Percentiles rank a stretch among this genome's conserved stretches.
These are phyloP conservation scores for Drosophila pruinosa DNA, from an alignment of 1,140 invertebrate genomes.

Conservation along the genomic window DNA sequence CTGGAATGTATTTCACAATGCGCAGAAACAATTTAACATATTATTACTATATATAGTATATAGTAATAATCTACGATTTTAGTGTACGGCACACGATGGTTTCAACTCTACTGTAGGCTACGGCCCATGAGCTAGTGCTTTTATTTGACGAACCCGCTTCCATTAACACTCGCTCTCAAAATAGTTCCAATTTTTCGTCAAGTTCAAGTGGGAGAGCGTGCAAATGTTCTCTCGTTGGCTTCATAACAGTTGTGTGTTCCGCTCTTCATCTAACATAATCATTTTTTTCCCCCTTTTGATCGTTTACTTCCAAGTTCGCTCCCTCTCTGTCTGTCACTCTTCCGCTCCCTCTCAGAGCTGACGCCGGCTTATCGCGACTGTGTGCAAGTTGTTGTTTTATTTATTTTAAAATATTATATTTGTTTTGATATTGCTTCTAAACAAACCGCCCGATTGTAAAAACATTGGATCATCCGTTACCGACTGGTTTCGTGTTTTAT, in stretches of 20 bases:
- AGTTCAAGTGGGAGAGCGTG: constrained; percentile 22
- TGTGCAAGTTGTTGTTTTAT: background rate
- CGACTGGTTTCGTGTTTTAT: background rate
- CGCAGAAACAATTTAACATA: background rate
- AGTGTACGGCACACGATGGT: constrained; percentile 19
- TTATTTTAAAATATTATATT: background rate
- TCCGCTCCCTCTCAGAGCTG: background rate
- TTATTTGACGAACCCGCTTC: constrained; percentile 24
- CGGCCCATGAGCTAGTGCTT: background rate
- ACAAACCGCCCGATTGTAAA: constrained; percentile 5
- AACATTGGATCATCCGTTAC: background rate
- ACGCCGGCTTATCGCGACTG: constrained; percentile 19
- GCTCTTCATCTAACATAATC: constrained; percentile 3
- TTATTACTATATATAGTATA: background rate
- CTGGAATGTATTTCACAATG: constrained; percentile 39
- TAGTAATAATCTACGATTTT: constrained; percentile 1
- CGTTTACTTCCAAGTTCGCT: background rate
- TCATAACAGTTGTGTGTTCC: background rate
- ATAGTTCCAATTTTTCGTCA: constrained; percentile 16
- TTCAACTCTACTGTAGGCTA: constrained; percentile 23
- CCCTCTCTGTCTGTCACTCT: background rate
- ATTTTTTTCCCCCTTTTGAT: background rate
- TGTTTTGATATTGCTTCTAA: constrained; percentile 42
- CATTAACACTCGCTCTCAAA: background rate
- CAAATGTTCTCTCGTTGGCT: background rate